phyloP scores from a whole-genome alignment of 2,888 invertebrate genomes.

The Eupithecia insigniata region DNA sequence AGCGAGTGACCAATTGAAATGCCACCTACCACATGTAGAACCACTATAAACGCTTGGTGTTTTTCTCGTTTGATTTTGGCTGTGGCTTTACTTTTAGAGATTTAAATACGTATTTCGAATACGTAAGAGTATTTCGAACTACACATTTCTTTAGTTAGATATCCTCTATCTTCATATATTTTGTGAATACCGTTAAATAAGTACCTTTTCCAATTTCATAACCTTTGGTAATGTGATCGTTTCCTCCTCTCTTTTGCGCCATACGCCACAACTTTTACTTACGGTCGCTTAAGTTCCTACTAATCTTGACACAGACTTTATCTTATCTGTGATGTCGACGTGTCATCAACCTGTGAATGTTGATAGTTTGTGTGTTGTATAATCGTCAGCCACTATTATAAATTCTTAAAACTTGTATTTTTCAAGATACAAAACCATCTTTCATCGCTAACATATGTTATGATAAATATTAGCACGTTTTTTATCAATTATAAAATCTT shows the following conservation, averaged over 20 bases:
- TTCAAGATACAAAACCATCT: not conserved
- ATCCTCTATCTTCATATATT: not conserved
- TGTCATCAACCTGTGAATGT: slow-evolving; percentile 55
- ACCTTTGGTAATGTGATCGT: slow-evolving; percentile 8
- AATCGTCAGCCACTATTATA: slow-evolving; percentile 5
- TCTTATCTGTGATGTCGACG: slow-evolving; percentile 51
- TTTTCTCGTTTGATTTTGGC: not conserved
- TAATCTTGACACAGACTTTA: slow-evolving; percentile 48
- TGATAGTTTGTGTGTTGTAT: slow-evolving; percentile 22
- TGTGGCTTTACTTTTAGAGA: not conserved
- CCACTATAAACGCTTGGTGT: not conserved
- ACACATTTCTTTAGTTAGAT: not conserved
- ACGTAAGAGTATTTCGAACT: not conserved
- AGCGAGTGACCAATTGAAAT: slow-evolving; percentile 19
- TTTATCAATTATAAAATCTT: too few relatives aligned
- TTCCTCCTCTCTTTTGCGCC: slow-evolving; percentile 35
- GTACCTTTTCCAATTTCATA: not conserved
- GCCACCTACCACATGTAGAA: not conserved
- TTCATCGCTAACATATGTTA: not conserved
- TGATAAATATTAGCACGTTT: not conserved
- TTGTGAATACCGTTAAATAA: not conserved
- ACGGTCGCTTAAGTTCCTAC: slow-evolving; percentile 44
- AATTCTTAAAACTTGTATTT: slow-evolving; percentile 11
- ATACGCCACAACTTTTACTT: slow-evolving; percentile 43
- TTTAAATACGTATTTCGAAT: not conserved